Conservation (phyloP, 2,888 invertebrate genomes). For the Emmelina monodactyla region DNA sequence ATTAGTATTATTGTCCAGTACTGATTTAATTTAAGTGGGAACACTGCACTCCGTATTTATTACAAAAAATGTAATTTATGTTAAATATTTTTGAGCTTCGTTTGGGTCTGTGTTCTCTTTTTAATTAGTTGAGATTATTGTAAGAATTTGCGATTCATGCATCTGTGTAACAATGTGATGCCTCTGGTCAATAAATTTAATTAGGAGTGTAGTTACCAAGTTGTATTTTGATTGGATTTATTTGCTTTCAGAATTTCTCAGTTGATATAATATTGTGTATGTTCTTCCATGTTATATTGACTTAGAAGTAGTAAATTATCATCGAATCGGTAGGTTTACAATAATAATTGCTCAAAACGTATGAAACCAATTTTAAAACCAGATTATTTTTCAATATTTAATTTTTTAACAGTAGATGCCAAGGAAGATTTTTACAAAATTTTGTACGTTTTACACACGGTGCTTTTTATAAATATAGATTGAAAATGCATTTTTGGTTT, state of each 20-base stretch:
- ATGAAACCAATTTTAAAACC: slow-evolving; percentile 14
- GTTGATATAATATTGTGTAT: slow-evolving; percentile 22
- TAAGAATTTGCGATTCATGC: slow-evolving; percentile 25
- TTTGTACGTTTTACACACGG: slow-evolving; percentile 65
- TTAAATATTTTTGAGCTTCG: slow-evolving; percentile 6
- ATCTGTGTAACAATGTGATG: slow-evolving; percentile 19
- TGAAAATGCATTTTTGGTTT: slow-evolving; percentile 17
- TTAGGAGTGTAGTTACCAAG: slow-evolving; percentile 42
- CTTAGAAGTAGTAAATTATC: slow-evolving; percentile 24
- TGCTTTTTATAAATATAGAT: slow-evolving; percentile 63
- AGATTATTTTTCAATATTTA: slow-evolving; percentile 17
- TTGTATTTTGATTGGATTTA: slow-evolving; percentile 27
- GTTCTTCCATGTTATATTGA: slow-evolving; percentile 22
- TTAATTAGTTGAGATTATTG: slow-evolving; percentile 23
- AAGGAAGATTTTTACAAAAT: slow-evolving; percentile 50
- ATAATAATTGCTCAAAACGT: background rate
- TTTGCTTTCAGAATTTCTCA: slow-evolving; percentile 21
- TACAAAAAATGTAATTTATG: slow-evolving; percentile 15
- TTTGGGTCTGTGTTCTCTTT: slow-evolving; percentile 34
- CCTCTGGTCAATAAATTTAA: slow-evolving; percentile 26
- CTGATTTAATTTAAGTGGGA: slow-evolving; percentile 48
- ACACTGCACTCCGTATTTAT: slow-evolving; percentile 32
- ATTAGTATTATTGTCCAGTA: slow-evolving; percentile 35
- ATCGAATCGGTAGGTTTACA: slow-evolving; percentile 25
- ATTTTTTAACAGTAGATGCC: slow-evolving; percentile 51